These are phyloP conservation scores for Gobius niger DNA, from an alignment of 2,113 vertebrate species.

Conservation along the genomic window DNA sequence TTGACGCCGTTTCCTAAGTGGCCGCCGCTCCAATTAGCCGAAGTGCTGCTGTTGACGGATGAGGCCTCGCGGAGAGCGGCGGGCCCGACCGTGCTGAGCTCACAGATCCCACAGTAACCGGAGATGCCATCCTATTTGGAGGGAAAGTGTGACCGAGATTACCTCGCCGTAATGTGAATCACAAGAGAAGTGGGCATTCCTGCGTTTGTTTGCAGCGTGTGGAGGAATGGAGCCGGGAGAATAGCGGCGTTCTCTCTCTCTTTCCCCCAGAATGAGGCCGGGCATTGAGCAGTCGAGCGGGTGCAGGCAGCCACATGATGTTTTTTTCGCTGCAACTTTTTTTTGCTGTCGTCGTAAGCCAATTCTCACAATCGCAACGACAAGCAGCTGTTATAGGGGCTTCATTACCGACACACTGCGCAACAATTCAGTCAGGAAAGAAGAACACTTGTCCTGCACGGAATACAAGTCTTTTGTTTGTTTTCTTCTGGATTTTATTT, in stretches of 20 bases:
- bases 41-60: too few relatives aligned
- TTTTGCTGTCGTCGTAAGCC: slow-evolving; percentile 47
- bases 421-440: too few relatives aligned
- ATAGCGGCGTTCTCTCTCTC: slow-evolving; percentile 15
- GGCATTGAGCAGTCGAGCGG: slow-evolving; percentile 24
- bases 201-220: slow-evolving; percentile 17
- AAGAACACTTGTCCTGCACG: too few relatives aligned
- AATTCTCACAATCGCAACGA: neutral
- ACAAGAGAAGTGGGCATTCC: slow-evolving; percentile 34
- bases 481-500: too few relatives aligned
- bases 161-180: slow-evolving; percentile 28
- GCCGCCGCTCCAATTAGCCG: too few relatives aligned
- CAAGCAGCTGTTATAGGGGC: too few relatives aligned
- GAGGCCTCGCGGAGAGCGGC: neutral
- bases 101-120: neutral
- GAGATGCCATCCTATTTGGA: slow-evolving; percentile 32
- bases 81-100: neutral
- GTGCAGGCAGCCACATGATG: slow-evolving; percentile 67
- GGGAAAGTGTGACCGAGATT: slow-evolving; percentile 48
- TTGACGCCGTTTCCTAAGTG: too few relatives aligned
- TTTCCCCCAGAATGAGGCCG: neutral
- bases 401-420: too few relatives aligned
- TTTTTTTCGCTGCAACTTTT: slow-evolving; percentile 64
- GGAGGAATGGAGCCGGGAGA: slow-evolving; percentile 18
- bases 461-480: too few relatives aligned